Conservation (phyloP, 1,140 invertebrate genomes). For the Elymnias hypermnestra region DNA sequence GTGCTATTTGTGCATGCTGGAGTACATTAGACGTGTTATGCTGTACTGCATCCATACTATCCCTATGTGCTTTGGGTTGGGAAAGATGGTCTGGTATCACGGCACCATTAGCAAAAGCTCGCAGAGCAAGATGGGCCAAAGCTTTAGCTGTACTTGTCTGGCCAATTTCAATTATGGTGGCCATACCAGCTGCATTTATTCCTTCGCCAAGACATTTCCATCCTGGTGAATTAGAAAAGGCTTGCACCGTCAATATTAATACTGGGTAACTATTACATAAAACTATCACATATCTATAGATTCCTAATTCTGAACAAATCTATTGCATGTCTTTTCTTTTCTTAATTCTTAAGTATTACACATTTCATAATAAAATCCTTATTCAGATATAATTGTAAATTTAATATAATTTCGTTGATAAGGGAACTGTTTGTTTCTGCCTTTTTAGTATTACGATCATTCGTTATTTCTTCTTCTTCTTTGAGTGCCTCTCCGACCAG, state of each 20-base stretch:
- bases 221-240: slow-evolving; percentile 48
- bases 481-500: too few species aligned
- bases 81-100: slow-evolving; percentile 81
- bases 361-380: too few species aligned
- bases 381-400: too few species aligned
- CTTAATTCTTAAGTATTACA: too few species aligned
- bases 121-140: slow-evolving; percentile 32
- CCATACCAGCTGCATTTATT: slow-evolving; percentile 52
- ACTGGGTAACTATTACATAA: slow-evolving; percentile 68
- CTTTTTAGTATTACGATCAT: too few species aligned
- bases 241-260: slow-evolving; percentile 78
- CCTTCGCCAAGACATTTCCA: slow-evolving; percentile 40
- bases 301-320: too few species aligned
- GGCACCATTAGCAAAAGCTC: slow-evolving; percentile 58
- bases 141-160: slow-evolving; percentile 38
- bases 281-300: too few species aligned
- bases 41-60: slow-evolving; percentile 81
- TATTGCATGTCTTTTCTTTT: too few species aligned
- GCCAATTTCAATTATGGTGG: slow-evolving; percentile 65
- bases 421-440: too few species aligned
- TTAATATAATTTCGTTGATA: too few species aligned
- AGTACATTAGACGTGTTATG: slow-evolving; percentile 79
- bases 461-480: too few species aligned
- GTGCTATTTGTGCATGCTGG: slow-evolving; percentile 78
- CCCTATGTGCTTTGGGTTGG: slow-evolving; percentile 79